Evolutionary conservation across 2,797 vertebrate genomes (phyloP).

Genomic region (Cichlasoma orientale): DNA sequence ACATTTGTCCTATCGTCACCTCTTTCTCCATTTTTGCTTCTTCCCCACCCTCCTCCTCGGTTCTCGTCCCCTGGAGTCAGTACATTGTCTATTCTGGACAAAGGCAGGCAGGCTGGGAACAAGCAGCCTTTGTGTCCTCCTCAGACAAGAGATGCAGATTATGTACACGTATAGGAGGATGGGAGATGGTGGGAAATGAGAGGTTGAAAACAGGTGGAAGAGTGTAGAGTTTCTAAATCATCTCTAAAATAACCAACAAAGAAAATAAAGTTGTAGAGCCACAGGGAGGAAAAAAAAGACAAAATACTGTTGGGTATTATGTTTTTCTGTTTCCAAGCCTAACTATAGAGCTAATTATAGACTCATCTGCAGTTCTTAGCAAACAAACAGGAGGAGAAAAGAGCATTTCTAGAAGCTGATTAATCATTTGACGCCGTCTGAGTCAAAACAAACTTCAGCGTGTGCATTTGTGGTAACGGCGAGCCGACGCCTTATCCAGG

Average conservation of each 20-base stretch:
- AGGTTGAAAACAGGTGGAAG: neutral
- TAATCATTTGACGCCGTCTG: neutral
- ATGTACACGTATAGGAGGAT: neutral
- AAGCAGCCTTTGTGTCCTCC: conserved; percentile 42
- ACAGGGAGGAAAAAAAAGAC: neutral
- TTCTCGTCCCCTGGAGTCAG: neutral
- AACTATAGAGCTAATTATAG: neutral
- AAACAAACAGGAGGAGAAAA: neutral
- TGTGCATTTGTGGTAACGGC: neutral
- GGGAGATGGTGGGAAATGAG: neutral
- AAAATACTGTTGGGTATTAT: neutral
- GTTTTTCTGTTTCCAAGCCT: neutral
- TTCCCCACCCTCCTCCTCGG: neutral
- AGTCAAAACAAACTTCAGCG: neutral
- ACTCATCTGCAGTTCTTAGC: neutral
- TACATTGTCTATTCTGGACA: conserved; percentile 49
- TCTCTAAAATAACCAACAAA: neutral
- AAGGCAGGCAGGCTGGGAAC: conserved; percentile 47
- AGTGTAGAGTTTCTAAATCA: neutral
- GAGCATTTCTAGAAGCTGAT: neutral
- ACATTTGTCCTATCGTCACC: neutral
- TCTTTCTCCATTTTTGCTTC: neutral
- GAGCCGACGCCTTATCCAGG: no score
- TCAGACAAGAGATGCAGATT: neutral
- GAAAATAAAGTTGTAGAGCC: neutral